These are phyloP conservation scores for Rallus crepitans DNA, from an alignment of 2,797 vertebrate genomes.

Conservation along the genomic window DNA sequence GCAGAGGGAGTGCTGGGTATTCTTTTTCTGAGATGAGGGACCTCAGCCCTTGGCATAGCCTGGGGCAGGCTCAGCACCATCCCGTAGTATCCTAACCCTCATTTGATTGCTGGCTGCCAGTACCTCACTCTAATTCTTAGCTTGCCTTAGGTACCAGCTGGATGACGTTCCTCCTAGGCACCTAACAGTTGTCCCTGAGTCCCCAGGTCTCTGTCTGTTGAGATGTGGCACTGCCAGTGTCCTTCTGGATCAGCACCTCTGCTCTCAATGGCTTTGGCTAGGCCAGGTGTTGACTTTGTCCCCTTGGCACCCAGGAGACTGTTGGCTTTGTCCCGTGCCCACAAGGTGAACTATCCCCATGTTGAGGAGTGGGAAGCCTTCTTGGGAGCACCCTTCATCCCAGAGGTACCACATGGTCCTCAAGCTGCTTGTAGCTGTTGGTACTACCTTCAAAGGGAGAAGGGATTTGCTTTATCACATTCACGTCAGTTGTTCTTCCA, in stretches of 20 bases:
- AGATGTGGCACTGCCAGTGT: neutral
- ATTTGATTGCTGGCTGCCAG: fast-evolving
- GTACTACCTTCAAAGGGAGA: neutral
- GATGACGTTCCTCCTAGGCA: neutral
- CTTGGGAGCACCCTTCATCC: neutral
- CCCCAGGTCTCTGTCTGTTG: neutral
- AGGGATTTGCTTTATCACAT: fast-evolving
- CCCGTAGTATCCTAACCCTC: neutral
- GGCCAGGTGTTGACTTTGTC: neutral
- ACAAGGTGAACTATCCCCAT: neutral
- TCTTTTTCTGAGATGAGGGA: neutral
- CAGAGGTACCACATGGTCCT: fast-evolving
- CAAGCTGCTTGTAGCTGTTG: fast-evolving
- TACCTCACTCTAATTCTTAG: neutral
- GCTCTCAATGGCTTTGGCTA: neutral
- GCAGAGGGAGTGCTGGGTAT: fast-evolving
- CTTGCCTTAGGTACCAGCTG: neutral
- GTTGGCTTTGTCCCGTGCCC: neutral
- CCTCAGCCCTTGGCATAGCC: neutral
- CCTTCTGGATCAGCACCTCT: neutral
- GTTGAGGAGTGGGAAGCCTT: neutral
- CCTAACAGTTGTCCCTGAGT: neutral
- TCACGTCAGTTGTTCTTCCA: neutral
- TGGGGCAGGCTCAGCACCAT: neutral
- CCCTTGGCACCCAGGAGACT: neutral